These are phyloP conservation scores for Pleuronectes platessa DNA, from an alignment of 2,113 vertebrate species.

Conservation along the genomic window DNA sequence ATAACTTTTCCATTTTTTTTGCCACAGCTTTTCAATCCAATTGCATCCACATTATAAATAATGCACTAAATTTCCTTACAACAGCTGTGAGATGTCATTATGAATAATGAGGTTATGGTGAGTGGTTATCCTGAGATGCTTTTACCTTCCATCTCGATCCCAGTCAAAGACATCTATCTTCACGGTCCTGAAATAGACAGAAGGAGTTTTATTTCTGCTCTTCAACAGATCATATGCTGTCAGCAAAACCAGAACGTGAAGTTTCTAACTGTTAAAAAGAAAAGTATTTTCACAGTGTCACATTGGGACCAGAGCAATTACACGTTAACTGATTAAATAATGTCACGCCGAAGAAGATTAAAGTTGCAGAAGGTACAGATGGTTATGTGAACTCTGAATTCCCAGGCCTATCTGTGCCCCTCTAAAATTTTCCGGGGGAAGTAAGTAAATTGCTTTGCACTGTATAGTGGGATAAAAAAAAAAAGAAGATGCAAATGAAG, in stretches of 20 bases:
- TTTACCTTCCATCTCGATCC: conserved; percentile 97
- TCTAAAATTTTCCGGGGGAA: not conserved
- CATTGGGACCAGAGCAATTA: conserved; percentile 31
- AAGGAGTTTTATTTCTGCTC: conserved; percentile 5
- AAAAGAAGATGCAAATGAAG: not conserved
- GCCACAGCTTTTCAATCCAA: not conserved
- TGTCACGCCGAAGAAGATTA: not conserved
- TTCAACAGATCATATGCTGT: not conserved
- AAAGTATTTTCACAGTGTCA: not conserved
- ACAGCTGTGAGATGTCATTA: conserved; percentile 2
- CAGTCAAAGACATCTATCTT: conserved; percentile 97
- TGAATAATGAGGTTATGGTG: not conserved
- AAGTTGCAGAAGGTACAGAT: not conserved
- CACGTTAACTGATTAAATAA: conserved; percentile 8
- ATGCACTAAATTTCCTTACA: conserved; percentile 8
- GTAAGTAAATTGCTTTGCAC: not conserved
- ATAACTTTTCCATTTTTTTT: not conserved
- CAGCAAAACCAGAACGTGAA: conserved; percentile 17
- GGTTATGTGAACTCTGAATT: not conserved
- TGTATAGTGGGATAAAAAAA: not conserved
- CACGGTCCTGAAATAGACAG: conserved; percentile 86
- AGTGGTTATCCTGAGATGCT: not conserved
- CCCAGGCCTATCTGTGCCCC: not conserved
- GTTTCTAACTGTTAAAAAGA: conserved; percentile 10
- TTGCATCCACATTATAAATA: not conserved